Evolutionary conservation across 2,113 vertebrate species (phyloP), one percentile per base, ranked within the genome.

Genomic region (Camelus dromedarius): DNA sequence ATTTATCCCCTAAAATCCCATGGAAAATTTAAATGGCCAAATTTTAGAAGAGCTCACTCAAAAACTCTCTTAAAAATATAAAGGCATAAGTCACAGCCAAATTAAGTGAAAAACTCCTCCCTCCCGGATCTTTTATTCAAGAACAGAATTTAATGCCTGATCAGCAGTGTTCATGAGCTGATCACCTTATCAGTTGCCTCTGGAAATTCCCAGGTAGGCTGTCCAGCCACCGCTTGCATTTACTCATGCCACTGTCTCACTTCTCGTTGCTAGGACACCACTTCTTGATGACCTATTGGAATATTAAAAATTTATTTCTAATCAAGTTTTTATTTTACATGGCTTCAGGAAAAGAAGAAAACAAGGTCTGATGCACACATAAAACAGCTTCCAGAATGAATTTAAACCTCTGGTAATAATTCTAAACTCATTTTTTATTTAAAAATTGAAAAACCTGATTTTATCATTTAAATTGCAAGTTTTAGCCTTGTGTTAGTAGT

Each of bases 241-340:
- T 58, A 28, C n/a, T 89, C 73, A 80, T 15, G 12, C 64, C 48
- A 81, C 26, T 95, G 89, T 90, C 86, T 92, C 28, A 69, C 28
- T 89, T 92, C 79, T 67, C 85, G 95, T 97, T 98, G 96, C 97
- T 97, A 97, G 90, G 95, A 93, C 95, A 97, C 95, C 70, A 83
- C 19, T 26, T 93, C 62, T 16, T 52, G 35, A 62, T 85, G 54
- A 10, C 19, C 50, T 83, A 95, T 42, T 94, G 35, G 76, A 93
- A 81, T 88, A 96, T 96, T 73, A 96, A 97, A 97, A 96, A 92
- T 96, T 50, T 73, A 93, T 95, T 85, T 87, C 54, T 94, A 96
- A 97, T 96, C 58, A 93, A 97, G 80, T 84, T 96, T 96, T 67
- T 89, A 69, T 76, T 94, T 42, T n/a, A 52, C 54, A 22, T 95